Base-by-base conservation (phyloP, 2,113 vertebrate species). In the Gnathonemus longibarbis region DNA sequence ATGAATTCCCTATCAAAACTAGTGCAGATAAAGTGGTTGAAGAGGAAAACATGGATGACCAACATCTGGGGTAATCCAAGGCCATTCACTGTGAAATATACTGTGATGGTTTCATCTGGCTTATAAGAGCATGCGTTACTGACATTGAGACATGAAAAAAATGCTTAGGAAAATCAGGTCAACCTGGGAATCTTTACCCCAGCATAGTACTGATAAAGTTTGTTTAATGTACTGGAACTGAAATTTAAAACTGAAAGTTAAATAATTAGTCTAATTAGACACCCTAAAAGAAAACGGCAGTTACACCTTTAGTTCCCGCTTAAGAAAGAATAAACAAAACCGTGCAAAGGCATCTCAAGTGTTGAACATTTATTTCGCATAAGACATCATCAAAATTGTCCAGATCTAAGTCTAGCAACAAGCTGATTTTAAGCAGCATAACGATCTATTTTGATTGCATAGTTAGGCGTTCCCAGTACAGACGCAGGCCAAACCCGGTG, bases 381-480 rank as follows among this genome's bases (percentile, higher is more conserved):
- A 77, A 15, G 31, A 15, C 13, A 77, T 31, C 0, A 77, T 77
- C 31, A 77, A 31, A 77, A 39, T 15, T 17, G 31, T 35, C 31
- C 15, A 35, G 9, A 66, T 27, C 58, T 27, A 70, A 70, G 62
- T 70, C n/a, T 42, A 77, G 35, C 31, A 77, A 19, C 13, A 77
- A 4, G 15, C 74, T 6, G 31, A 39, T 42, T 35, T 77, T 77
- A 39, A 35, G 31, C 13, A 42, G 70, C 31, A 39, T 77, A 77
- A 39, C 15, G 31, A 80, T 46, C 83, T 88, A 62, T 88, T 90
- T 45, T 11, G 74, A 70, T 74, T 46, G 53, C 5, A 10, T 46
- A 13, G 15, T 21, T 35, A 90, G 91, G 90, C 39, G 86, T 91
- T 80, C 35, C 70, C 74, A 8, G 53, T 17, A 31, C 70, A 17